Evolutionary conservation across 2,797 vertebrate genomes (phyloP), one percentile per base, ranked within the genome.

Genomic region (Cyclopterus lumpus): DNA sequence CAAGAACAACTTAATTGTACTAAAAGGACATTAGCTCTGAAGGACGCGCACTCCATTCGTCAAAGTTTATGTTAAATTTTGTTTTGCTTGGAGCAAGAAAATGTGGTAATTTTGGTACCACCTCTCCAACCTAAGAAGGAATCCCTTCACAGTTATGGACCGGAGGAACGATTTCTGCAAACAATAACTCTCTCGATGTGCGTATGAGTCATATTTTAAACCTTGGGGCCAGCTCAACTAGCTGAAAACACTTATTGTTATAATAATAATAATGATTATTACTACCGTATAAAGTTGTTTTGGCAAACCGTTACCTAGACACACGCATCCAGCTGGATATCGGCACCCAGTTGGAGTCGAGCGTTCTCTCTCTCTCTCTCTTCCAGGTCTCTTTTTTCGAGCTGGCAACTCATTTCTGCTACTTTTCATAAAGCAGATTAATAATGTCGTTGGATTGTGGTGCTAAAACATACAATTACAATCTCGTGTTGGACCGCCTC

Each of bases 401-500:
- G n/a, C n/a, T n/a, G n/a, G n/a, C n/a, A n/a, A n/a, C n/a, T n/a
- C n/a, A n/a, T n/a, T 86, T 82, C 40, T 12, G 34, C 61, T 14
- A 8, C 32, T 65, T 48, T 48, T 61, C 24, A 16, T 67, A 44
- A 68, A 30, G 48, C 32, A 6, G n/a, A 58, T 49, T 69, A 76
- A 71, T 54, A 36, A 67, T 26, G 36, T 28, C 3, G 26, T 59
- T 48, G 26, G 78, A 75, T 86, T 60, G 22, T 55, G 71, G 49
- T 26, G 42, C 44, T 83, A 71, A 90, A 86, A 34, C n/a, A n/a
- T 79, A 36, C 55, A 73, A 77, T 82, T 80, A 69, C 44, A 77
- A 53, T 22, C 77, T 79, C 70, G 85, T 88, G 84, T 83, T 84
- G 71, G 71, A 85, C 55, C 44, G 4, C 79, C 78, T 79, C 57